Evolutionary conservation across 2,888 invertebrate genomes (phyloP).

Genomic region (Synergus itoensis): DNA sequence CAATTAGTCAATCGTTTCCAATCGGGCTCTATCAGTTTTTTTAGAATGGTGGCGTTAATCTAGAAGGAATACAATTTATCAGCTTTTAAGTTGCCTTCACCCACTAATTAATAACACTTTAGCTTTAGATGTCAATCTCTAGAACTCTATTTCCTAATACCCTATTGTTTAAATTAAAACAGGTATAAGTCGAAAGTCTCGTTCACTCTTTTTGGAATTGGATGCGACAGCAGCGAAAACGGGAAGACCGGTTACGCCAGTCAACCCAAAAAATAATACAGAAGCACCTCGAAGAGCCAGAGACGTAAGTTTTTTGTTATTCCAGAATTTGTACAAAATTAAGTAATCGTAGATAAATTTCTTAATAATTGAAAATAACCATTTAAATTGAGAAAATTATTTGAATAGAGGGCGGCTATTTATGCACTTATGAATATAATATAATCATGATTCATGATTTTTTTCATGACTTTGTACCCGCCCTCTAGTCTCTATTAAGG

Average conservation of each 20-base stretch:
- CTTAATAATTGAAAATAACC: not conserved
- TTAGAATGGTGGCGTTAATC: too few species aligned
- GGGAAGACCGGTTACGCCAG: slow-evolving; percentile 82
- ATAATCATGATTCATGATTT: not conserved
- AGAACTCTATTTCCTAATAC: too few species aligned
- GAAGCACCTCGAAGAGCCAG: slow-evolving; percentile 80
- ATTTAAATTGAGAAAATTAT: not conserved
- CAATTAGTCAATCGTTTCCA: too few species aligned
- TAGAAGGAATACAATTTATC: too few species aligned
- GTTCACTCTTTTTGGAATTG: slow-evolving; percentile 91
- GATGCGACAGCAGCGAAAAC: slow-evolving; percentile 87
- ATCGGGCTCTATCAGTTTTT: too few species aligned
- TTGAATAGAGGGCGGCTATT: not conserved
- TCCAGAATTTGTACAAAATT: not conserved
- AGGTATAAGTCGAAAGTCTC: slow-evolving; percentile 93
- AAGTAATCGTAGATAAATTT: not conserved
- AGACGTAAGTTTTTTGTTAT: slow-evolving; percentile 77
- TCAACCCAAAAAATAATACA: slow-evolving; percentile 80
- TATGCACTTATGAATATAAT: not conserved
- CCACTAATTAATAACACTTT: too few species aligned
- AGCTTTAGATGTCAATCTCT: too few species aligned
- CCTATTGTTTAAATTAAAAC: slow-evolving; percentile 49
- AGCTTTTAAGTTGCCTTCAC: too few species aligned
- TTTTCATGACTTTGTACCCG: not conserved
- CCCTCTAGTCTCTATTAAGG: slow-evolving; percentile 10